phyloP scores from a whole-genome alignment of 2,888 invertebrate genomes.

The Autographa pulchrina region DNA sequence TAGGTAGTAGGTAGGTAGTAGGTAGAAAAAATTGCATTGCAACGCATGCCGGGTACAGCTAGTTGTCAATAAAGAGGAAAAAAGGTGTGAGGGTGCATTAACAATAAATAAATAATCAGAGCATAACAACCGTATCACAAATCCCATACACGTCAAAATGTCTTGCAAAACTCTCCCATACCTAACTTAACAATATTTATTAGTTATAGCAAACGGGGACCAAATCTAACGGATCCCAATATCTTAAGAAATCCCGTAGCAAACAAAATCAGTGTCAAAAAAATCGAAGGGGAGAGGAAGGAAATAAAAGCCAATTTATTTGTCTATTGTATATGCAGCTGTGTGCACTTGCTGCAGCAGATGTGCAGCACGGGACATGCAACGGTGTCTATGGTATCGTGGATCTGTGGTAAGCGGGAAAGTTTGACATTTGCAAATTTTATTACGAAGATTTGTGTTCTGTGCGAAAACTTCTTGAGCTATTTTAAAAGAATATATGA shows the following conservation, averaged over 20 bases:
- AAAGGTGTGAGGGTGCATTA: too few relatives aligned
- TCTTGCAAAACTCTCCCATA: background rate
- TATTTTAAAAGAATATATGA: too few relatives aligned
- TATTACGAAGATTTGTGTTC: too few relatives aligned
- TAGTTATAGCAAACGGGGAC: background rate
- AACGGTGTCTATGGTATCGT: slow-evolving; percentile 29
- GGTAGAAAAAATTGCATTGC: too few relatives aligned
- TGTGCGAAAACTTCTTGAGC: too few relatives aligned
- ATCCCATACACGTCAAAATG: background rate
- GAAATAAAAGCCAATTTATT: slow-evolving; percentile 40
- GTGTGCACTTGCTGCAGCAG: slow-evolving; percentile 58
- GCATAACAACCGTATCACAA: background rate
- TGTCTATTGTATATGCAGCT: slow-evolving; percentile 54
- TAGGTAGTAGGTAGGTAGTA: too few relatives aligned
- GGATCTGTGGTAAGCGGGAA: too few relatives aligned
- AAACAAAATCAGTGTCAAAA: slow-evolving; percentile 52
- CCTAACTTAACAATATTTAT: background rate
- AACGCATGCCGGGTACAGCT: too few relatives aligned
- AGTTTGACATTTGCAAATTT: too few relatives aligned
- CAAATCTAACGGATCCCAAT: background rate
- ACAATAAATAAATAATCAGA: too few relatives aligned
- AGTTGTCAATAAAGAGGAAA: too few relatives aligned
- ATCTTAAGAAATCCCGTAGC: slow-evolving; percentile 36
- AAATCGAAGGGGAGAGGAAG: slow-evolving; percentile 46
- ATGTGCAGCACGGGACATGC: slow-evolving; percentile 58